Evolutionary conservation across 2,888 invertebrate species (phyloP).

Genomic region (Amphipoea oculea): DNA sequence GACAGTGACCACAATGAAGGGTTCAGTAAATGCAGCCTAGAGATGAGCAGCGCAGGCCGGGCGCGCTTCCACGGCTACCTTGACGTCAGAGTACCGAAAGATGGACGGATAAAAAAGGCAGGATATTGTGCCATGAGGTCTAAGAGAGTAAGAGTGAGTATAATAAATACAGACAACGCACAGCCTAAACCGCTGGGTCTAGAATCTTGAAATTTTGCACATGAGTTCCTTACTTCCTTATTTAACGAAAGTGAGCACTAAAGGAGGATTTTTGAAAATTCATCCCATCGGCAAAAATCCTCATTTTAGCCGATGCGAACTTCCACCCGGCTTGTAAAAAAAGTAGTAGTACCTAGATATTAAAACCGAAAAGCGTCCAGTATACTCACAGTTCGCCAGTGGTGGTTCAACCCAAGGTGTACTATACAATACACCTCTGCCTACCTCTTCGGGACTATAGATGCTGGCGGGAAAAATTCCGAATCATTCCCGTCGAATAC

Average conservation of each 20-base stretch:
- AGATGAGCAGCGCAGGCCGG: slow-evolving; percentile 92
- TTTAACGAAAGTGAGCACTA: not conserved
- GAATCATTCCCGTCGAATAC: too few species aligned
- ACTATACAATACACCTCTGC: not conserved
- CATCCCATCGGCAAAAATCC: not conserved
- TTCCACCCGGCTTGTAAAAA: not conserved
- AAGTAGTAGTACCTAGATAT: too few species aligned
- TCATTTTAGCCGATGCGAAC: not conserved
- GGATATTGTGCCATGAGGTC: slow-evolving; percentile 96
- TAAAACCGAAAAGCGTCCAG: not conserved
- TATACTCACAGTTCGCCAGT: not conserved
- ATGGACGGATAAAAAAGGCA: slow-evolving; percentile 94
- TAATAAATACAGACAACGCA: not conserved
- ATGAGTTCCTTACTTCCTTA: not conserved
- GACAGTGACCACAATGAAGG: slow-evolving; percentile 96
- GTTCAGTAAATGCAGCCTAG: slow-evolving; percentile 93
- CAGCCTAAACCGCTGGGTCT: not conserved
- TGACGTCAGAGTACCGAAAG: slow-evolving; percentile 93
- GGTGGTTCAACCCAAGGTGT: not conserved
- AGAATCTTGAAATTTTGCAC: not conserved
- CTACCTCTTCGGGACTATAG: not conserved
- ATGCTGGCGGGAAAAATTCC: too few species aligned
- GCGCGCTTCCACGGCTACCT: slow-evolving; percentile 94
- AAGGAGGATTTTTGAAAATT: not conserved
- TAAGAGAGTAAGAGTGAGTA: slow-evolving; percentile 91